These are phyloP conservation scores for Prietella phreatophila DNA, from an alignment of 2,113 vertebrate species.

Conservation along the genomic window DNA sequence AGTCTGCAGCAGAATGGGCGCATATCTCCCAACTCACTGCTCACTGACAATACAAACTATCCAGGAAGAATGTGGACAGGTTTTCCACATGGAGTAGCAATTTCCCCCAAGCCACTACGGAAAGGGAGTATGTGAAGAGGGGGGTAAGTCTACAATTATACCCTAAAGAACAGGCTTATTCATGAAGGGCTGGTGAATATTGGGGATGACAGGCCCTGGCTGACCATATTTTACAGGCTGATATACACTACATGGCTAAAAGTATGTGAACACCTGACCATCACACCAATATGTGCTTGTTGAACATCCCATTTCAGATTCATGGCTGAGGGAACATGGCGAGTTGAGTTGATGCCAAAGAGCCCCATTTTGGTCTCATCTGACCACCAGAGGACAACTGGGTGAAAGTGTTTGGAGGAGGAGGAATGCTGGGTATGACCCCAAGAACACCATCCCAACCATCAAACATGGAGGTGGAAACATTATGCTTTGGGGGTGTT, in stretches of 20 bases:
- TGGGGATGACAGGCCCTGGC: slow-evolving; percentile 8
- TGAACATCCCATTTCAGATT: neutral
- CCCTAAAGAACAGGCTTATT: slow-evolving; percentile 59
- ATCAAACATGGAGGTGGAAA: no score
- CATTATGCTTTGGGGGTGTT: no score
- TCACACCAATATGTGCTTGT: neutral
- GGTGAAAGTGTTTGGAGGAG: no score
- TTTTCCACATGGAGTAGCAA: slow-evolving; percentile 65
- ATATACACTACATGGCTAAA: neutral
- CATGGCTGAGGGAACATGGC: no score
- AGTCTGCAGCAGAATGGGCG: slow-evolving; percentile 41
- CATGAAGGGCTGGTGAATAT: slow-evolving; percentile 47
- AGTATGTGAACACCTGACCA: neutral
- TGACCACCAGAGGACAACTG: no score
- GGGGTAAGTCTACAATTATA: slow-evolving; percentile 54
- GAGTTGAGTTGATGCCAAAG: no score
- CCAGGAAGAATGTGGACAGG: slow-evolving; percentile 65
- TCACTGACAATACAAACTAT: slow-evolving; percentile 57
- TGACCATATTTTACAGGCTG: neutral
- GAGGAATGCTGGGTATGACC: no score
- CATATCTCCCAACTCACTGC: slow-evolving; percentile 40
- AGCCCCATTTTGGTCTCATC: no score
- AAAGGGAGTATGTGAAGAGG: slow-evolving; percentile 26
- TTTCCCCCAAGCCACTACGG: slow-evolving; percentile 57
- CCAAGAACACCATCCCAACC: no score